Evolutionary conservation across 2,113 vertebrate genomes (phyloP).

Genomic region (Embiotoca jacksoni): DNA sequence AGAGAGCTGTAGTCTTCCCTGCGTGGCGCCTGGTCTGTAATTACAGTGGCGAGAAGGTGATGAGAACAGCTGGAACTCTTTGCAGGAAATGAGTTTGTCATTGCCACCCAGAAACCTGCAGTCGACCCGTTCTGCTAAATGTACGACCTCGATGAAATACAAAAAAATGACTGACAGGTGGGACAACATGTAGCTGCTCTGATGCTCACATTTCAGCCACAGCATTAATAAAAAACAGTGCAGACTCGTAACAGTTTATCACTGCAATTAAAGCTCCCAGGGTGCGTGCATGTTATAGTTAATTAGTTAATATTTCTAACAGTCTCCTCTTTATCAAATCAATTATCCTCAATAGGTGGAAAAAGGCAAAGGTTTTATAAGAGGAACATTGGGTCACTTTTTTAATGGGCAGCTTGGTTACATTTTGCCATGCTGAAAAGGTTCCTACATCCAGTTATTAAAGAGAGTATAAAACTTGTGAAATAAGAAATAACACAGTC

Average conservation of each 20-base stretch:
- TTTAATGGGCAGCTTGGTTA: conserved; percentile 18
- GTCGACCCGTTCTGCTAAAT: conserved; percentile 29
- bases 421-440: background rate
- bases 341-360: conserved; percentile 29
- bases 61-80: conserved; percentile 58
- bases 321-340: conserved; percentile 36
- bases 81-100: conserved; percentile 44
- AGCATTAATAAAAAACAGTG: conserved; percentile 4
- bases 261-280: conserved; percentile 27
- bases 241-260: conserved; percentile 25
- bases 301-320: conserved; percentile 37
- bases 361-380: conserved; percentile 29
- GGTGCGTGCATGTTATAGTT: conserved; percentile 25
- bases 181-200: background rate
- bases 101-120: conserved; percentile 40
- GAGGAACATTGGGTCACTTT: conserved; percentile 30
- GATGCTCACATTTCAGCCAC: conserved; percentile 10
- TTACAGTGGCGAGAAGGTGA: conserved; percentile 55
- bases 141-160: conserved; percentile 19
- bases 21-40: conserved; percentile 40
- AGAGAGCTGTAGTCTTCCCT: conserved; percentile 24
- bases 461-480: background rate
- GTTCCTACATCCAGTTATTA: conserved; percentile 4
- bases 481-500: background rate
- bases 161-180: conserved; percentile 1